Conservation (phyloP, 2,797 vertebrate genomes). For the Huso huso region DNA sequence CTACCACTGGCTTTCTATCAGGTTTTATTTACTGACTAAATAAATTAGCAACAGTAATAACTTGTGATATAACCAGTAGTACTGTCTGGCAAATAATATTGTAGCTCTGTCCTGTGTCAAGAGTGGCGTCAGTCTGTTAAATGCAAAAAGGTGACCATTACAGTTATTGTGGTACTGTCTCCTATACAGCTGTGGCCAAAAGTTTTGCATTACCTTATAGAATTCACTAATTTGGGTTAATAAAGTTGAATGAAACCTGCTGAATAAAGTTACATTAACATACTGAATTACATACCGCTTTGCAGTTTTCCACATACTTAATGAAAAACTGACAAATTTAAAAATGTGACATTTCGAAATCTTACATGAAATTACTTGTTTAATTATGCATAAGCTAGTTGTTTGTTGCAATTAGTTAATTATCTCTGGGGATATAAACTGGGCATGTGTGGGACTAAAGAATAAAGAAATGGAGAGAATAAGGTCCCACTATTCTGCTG, state of each 20-base stretch:
- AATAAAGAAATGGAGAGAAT: neutral
- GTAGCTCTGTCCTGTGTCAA: neutral
- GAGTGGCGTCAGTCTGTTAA: neutral
- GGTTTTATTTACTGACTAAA: conserved; percentile 34
- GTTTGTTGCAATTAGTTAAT: conserved; percentile 12
- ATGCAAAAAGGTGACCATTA: neutral
- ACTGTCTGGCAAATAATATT: conserved; percentile 10
- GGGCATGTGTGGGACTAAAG: conserved; percentile 1
- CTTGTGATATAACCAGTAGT: conserved; percentile 19
- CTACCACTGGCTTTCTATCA: conserved; percentile 24
- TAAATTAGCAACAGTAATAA: conserved; percentile 28
- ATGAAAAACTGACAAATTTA: no score
- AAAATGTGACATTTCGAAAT: no score
- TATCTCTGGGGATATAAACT: conserved; percentile 4
- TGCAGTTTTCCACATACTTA: no score
- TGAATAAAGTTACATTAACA: no score
- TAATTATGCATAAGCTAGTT: conserved; percentile 8
- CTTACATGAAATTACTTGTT: neutral
- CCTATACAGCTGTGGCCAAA: no score
- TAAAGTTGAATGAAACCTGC: no score
- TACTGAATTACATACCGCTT: no score
- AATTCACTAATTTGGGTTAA: no score
- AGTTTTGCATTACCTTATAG: no score
- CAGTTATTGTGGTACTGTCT: neutral
- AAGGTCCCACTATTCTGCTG: conserved; percentile 2